Evolutionary conservation across 2,113 vertebrate genomes (phyloP).

Genomic region (Symphodus melops): DNA sequence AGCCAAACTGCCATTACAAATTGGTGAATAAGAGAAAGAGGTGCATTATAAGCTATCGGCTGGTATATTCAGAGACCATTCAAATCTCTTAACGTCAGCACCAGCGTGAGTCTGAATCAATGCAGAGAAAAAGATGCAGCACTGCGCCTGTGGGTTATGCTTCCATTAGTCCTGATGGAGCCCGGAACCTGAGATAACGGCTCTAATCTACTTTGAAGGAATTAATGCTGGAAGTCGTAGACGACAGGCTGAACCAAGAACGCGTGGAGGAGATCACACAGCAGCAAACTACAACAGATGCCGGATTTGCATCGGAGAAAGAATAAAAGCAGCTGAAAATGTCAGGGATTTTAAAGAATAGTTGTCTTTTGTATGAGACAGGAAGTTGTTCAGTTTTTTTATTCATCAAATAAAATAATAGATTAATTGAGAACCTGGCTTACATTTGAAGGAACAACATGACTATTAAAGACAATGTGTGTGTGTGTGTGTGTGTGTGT

Average conservation of each 20-base stretch:
- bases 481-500: too few relatives aligned
- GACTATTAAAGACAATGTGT: too few relatives aligned
- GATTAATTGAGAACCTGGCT: too few relatives aligned
- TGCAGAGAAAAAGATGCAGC: conserved; percentile 66
- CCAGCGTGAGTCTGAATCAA: conserved; percentile 66
- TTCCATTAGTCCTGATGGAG: conserved; percentile 82
- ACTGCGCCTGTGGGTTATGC: conserved; percentile 57
- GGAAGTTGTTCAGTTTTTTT: background rate
- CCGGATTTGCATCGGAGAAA: background rate
- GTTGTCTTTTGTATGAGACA: background rate
- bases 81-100: conserved; percentile 56
- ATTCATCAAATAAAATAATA: too few relatives aligned
- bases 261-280: conserved; percentile 33
- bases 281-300: conserved; percentile 35
- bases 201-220: conserved; percentile 75
- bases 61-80: conserved; percentile 26
- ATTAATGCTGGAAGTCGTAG: conserved; percentile 53
- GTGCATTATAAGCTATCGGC: conserved; percentile 42
- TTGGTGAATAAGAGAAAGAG: conserved; percentile 15
- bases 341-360: background rate
- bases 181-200: conserved; percentile 66
- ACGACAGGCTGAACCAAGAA: conserved; percentile 33
- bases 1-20: conserved; percentile 8
- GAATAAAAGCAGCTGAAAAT: background rate
- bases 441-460: too few relatives aligned